phyloP scores from a whole-genome alignment of 2,797 vertebrate species.

The Sciurus vulgaris region DNA sequence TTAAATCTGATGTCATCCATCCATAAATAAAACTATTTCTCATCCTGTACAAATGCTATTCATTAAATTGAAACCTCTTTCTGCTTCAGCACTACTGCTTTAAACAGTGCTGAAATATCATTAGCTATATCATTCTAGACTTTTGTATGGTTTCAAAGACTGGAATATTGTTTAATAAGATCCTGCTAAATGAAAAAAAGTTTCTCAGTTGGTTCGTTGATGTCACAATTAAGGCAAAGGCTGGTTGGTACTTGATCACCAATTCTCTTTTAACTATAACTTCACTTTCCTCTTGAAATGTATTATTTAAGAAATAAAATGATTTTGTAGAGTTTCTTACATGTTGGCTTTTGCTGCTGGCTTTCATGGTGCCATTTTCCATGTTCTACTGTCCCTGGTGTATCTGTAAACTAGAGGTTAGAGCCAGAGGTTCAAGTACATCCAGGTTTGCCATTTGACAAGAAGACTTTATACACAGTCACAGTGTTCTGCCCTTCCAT shows the following conservation, averaged over 20 bases:
- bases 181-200: background rate
- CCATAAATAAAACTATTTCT: background rate
- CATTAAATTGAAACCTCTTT: background rate
- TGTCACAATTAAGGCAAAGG: background rate
- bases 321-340: background rate
- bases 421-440: background rate
- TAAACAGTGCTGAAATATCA: background rate
- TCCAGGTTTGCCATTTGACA: background rate
- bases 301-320: constrained; percentile 9
- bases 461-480: background rate
- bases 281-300: background rate
- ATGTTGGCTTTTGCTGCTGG: background rate
- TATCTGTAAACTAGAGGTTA: background rate
- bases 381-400: background rate
- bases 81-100: background rate
- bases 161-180: background rate
- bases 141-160: background rate
- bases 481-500: background rate
- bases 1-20: background rate
- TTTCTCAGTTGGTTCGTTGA: background rate
- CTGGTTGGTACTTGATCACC: constrained; percentile 12
- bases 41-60: background rate
- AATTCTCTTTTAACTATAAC: background rate
- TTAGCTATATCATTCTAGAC: background rate
- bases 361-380: constrained; percentile 45